These are phyloP conservation scores for Acronicta aceris DNA, from an alignment of 2,888 invertebrate genomes.

Conservation along the genomic window DNA sequence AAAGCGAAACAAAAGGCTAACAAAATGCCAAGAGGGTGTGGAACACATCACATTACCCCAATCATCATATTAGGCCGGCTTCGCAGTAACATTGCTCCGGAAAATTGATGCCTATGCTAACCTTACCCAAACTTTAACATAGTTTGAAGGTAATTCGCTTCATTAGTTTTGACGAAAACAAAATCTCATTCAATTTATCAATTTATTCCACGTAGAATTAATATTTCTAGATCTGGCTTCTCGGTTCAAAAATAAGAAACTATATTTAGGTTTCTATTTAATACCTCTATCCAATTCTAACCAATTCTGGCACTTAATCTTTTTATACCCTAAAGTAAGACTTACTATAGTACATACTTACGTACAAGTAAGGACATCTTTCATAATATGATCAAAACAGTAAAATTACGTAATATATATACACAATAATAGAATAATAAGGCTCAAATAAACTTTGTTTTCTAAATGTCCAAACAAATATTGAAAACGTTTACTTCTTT, in stretches of 20 bases:
- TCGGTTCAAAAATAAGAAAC: not conserved
- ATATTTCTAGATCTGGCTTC: not conserved
- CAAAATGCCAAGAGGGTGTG: slow-evolving; percentile 39
- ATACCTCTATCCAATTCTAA: no score
- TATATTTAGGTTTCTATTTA: no score
- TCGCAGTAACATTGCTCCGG: slow-evolving; percentile 36
- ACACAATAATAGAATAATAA: no score
- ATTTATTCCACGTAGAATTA: slow-evolving; percentile 18
- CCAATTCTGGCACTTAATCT: no score
- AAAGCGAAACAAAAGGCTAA: slow-evolving; percentile 40
- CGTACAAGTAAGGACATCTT: no score
- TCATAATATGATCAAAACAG: no score
- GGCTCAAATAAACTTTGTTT: no score
- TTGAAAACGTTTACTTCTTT: no score
- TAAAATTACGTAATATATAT: no score
- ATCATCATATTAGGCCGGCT: slow-evolving; percentile 43
- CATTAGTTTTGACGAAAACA: slow-evolving; percentile 40
- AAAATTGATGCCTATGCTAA: slow-evolving; percentile 38
- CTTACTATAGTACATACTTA: no score
- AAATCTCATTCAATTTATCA: slow-evolving; percentile 46
- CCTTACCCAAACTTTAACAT: slow-evolving; percentile 36
- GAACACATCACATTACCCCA: slow-evolving; percentile 37
- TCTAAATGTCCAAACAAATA: no score
- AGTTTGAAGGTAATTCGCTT: slow-evolving; percentile 41
- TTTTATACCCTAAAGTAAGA: no score